phyloP scores from a whole-genome alignment of 1,140 invertebrate genomes.

The Chrysoperla carnea region DNA sequence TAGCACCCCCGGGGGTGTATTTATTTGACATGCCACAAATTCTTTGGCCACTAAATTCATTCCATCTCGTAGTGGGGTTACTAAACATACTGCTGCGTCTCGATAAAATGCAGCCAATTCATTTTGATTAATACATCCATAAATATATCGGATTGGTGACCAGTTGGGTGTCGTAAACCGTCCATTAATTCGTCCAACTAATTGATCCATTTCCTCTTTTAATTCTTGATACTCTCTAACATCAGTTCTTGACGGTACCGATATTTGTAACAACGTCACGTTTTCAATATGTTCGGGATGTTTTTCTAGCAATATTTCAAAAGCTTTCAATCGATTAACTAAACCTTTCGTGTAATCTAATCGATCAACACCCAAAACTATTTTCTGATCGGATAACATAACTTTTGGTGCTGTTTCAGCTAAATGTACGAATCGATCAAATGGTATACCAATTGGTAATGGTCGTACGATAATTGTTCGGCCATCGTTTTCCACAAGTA shows the following conservation, averaged over 20 bases:
- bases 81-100: conserved; percentile 67
- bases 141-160: conserved; percentile 80
- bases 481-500: conserved; percentile 73
- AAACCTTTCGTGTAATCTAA: conserved; percentile 85
- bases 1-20: conserved; percentile 67
- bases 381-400: conserved; percentile 44
- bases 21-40: conserved; percentile 83
- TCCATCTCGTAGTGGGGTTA: conserved; percentile 73
- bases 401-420: conserved; percentile 61
- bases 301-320: conserved; percentile 67
- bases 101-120: conserved; percentile 72
- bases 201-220: conserved; percentile 79
- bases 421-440: conserved; percentile 66
- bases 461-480: conserved; percentile 66
- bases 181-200: conserved; percentile 75
- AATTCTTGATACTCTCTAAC: conserved; percentile 82
- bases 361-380: conserved; percentile 72
- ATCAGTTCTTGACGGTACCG: conserved; percentile 76
- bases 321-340: conserved; percentile 65
- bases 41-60: conserved; percentile 92
- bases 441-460: conserved; percentile 75
- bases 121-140: conserved; percentile 71
- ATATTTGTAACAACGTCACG: conserved; percentile 66
- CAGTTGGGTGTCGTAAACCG: conserved; percentile 75
- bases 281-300: conserved; percentile 75